phyloP scores from a whole-genome alignment of 2,113 vertebrate genomes.

The Sprattus sprattus region DNA sequence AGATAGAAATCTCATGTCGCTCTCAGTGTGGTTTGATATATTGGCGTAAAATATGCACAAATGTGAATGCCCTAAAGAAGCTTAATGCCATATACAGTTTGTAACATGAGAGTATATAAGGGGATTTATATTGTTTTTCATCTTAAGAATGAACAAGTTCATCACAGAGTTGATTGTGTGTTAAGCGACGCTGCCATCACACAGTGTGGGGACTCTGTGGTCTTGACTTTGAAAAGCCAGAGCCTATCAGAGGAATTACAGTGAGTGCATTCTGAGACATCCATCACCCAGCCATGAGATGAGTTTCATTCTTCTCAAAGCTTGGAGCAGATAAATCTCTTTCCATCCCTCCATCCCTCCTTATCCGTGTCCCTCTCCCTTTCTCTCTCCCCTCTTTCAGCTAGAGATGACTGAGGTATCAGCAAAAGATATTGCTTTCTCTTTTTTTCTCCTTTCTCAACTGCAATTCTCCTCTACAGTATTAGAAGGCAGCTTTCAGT shows the following conservation, averaged over 20 bases:
- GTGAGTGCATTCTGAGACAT: not conserved
- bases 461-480: not conserved
- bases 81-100: not conserved
- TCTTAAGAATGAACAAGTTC: not conserved
- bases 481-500: not conserved
- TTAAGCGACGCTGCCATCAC: not conserved
- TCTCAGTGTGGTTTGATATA: constrained; percentile 31
- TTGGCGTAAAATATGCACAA: constrained; percentile 34
- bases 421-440: not conserved
- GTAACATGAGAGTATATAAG: not conserved
- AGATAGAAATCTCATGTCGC: constrained; percentile 40
- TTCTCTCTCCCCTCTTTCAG: not conserved
- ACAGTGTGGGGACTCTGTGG: not conserved
- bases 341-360: constrained; percentile 8
- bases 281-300: constrained; percentile 17
- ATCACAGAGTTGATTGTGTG: not conserved
- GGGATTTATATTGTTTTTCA: not conserved
- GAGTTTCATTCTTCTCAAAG: constrained; percentile 12
- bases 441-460: not conserved
- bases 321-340: constrained; percentile 12
- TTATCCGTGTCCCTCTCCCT: not conserved
- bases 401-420: not conserved
- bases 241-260: not conserved
- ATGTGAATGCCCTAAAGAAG: constrained; percentile 38
- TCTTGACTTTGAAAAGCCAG: constrained; percentile 4